phyloP scores from a whole-genome alignment of 2,113 vertebrate species.

The Mirza zaza region DNA sequence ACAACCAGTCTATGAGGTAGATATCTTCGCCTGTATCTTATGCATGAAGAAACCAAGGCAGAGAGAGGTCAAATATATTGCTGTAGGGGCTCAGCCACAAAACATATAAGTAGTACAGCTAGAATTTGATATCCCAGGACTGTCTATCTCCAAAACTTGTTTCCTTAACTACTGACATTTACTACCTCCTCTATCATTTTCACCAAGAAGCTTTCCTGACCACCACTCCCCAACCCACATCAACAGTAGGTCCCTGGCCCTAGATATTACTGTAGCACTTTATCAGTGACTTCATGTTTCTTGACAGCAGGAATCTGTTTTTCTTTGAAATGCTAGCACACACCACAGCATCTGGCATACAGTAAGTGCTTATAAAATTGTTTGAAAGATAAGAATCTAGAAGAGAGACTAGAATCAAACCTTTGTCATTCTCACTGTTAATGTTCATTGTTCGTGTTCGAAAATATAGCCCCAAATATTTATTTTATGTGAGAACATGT shows the following conservation, averaged over 20 bases:
- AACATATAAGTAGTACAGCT: background rate
- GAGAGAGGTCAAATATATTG: background rate
- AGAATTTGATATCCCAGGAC: background rate
- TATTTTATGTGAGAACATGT: background rate
- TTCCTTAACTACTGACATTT: background rate
- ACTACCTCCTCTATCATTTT: background rate
- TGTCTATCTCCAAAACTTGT: background rate
- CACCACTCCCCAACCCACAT: background rate
- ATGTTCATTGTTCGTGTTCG: background rate
- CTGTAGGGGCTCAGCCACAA: background rate
- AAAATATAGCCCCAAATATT: background rate
- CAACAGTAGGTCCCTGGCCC: background rate
- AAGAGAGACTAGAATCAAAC: background rate
- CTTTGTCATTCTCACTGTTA: background rate
- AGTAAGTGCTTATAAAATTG: background rate
- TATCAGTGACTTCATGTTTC: background rate
- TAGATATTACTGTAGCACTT: fast-evolving
- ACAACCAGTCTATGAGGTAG: background rate
- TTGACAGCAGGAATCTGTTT: background rate
- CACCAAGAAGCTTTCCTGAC: background rate
- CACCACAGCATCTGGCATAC: background rate
- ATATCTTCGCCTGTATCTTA: background rate
- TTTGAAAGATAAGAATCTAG: background rate
- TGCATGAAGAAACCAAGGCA: background rate
- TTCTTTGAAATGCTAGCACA: background rate